Base-by-base conservation (phyloP, 1,140 invertebrate species). In the Brachionus asplanchnoidis region DNA sequence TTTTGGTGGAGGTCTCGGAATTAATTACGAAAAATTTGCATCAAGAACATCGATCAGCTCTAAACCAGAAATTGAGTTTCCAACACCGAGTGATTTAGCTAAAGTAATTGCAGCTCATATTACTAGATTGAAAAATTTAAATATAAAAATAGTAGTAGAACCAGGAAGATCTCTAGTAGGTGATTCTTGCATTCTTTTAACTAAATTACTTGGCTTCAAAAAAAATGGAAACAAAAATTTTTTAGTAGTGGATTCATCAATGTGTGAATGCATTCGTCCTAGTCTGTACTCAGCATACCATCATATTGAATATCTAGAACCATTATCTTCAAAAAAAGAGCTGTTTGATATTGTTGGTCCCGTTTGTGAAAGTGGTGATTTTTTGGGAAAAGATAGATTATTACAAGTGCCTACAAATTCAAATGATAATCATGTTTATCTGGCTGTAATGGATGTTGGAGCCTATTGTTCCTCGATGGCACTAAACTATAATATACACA, bases 381-480 rank as follows among this genome's bases (percentile, higher is more conserved):
- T 91, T 83, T 83, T 91, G 6, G 90, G 88, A 53, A 87, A 89
- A 85, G 88, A 60, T 77, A 56, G 65, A 66, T 17, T 20, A 44
- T 40, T 60, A 40, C 7, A 11, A 36, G 4, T 56, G 0, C 77
- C 42, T 17, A 66, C 2, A 17, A 28, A 20, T 73, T 44, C 4
- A 17, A 42, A n/a, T n/a, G 12, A 20, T 42, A 23, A 68, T 44
- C 28, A 12, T 8, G n/a, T 17, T 20, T 80, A 23, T 78, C 32
- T 85, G 11, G 89, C 88, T 17, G 85, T 91, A 14, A 88, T 88
- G 86, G 89, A 90, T 86, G 88, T 87, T 12, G 91, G 91, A 9
- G 91, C 91, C n/a, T 91, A 91, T 85, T 89, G 90, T 60, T 85
- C 85, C 6, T 87, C 87, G 23, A 91, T 91, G 90, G 85, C 88